Evolutionary conservation across 2,797 vertebrate species (phyloP).

Genomic region (Fistularia commersonii): DNA sequence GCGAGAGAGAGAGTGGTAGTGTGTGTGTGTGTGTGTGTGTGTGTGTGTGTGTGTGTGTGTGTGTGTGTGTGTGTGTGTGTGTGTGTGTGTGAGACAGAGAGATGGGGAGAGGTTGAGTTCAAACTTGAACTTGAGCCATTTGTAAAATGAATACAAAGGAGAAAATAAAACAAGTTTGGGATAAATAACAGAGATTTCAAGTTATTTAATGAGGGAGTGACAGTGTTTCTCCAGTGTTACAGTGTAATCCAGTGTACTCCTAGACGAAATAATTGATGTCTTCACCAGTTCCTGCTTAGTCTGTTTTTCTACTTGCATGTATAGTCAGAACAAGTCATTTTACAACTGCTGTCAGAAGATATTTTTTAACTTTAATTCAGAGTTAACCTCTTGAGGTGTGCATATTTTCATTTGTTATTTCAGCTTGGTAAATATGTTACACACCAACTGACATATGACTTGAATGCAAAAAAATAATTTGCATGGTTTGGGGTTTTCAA

Average conservation of each 20-base stretch:
- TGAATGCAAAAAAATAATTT: too few species aligned
- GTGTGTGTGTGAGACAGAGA: too few species aligned
- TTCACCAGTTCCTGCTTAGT: conserved; percentile 1
- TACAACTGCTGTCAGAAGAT: too few species aligned
- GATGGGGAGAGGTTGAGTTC: too few species aligned
- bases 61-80: conserved; percentile 1
- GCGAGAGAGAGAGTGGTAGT: background rate
- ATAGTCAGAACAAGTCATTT: too few species aligned
- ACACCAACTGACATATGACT: too few species aligned
- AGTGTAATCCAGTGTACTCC: conserved; percentile 27
- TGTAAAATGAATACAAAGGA: conserved; percentile 10
- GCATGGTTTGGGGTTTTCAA: too few species aligned
- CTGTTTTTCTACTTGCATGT: too few species aligned
- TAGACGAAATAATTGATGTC: conserved; percentile 12
- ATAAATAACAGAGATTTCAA: conserved; percentile 53
- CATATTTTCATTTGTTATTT: too few species aligned
- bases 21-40: conserved; percentile 1
- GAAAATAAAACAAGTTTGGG: conserved; percentile 17
- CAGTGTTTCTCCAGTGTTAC: conserved; percentile 48
- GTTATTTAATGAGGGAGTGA: conserved; percentile 52
- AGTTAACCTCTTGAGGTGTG: too few species aligned
- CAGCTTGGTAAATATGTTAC: too few species aligned
- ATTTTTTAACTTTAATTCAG: too few species aligned
- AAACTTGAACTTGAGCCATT: conserved; percentile 25
- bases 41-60: background rate